These are phyloP conservation scores for Vesta saturnalis DNA, from an alignment of 2,888 invertebrate species.

Conservation along the genomic window DNA sequence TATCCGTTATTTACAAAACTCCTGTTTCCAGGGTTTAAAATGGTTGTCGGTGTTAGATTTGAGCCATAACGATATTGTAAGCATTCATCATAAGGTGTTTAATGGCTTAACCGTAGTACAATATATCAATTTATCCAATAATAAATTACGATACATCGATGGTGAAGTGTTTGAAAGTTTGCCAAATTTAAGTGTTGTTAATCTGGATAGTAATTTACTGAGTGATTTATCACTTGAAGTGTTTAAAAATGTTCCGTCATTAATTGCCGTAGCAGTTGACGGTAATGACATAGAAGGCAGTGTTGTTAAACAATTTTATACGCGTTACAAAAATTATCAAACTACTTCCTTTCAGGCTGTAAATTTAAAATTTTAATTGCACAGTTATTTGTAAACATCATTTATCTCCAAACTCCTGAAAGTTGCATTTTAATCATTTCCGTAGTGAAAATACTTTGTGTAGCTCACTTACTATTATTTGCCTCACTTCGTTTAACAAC, in stretches of 20 bases:
- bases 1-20: background rate
- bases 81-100: slow-evolving; percentile 1
- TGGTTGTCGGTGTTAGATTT: background rate
- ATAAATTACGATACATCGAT: slow-evolving; percentile 5
- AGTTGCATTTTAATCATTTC: too few relatives aligned
- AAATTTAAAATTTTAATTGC: too few relatives aligned
- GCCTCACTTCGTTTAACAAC: too few relatives aligned
- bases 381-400: too few relatives aligned
- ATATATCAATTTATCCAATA: slow-evolving; percentile 7
- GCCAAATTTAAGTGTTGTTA: background rate
- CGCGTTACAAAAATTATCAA: background rate
- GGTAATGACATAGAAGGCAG: background rate
- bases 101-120: background rate
- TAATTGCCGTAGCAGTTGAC: background rate
- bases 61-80: background rate
- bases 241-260: background rate
- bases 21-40: background rate
- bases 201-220: background rate
- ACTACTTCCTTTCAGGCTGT: background rate
- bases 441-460: too few relatives aligned
- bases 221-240: background rate
- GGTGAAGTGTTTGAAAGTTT: background rate
- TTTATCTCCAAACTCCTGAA: too few relatives aligned
- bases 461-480: too few relatives aligned
- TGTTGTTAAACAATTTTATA: background rate